Base-by-base conservation (phyloP, 1,140 invertebrate genomes). In the Anadara kagoshimensis region DNA sequence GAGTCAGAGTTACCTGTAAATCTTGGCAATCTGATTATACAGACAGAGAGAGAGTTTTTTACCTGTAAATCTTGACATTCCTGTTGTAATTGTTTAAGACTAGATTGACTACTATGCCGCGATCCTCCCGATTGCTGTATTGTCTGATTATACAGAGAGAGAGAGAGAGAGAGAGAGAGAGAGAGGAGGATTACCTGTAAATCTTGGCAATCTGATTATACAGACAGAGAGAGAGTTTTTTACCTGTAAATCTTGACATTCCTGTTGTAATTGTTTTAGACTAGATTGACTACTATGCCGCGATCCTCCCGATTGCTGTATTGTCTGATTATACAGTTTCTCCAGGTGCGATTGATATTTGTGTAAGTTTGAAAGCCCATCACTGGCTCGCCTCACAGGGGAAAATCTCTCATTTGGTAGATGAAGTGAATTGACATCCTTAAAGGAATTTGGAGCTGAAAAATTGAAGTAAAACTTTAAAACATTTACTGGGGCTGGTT, bases 361-460 rank as follows among this genome's bases (percentile, higher is more conserved):
- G 64, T 90, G 78, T 87, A 90, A 78, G 83, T 89, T 80, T 76
- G 91, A 78, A 86, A 92, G 92, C 43, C 93, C 94, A 90, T 97
- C 96, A 73, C 94, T 96, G 41, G 96, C 96, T 78, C 97, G 91
- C 53, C 97, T 91, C 16, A 97, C 96, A 0, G 95, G 96, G 72
- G 95, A 96, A 87, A 96, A 98, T 65, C 96, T 91, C 89, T 96
- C 95, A 47, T 91, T 91, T 70, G 92, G 91, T 57, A 89, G 89
- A 87, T 92, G 91, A 8, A 90, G 76, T 20, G 84, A 85, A 72
- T 88, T 90, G 1, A 89, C 77, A 62, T 64, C 92, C 92, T 83
- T 92, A 92, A 91, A 91, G 62, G 89, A 90, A 70, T 92, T 92
- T 49, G 91, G 89, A 59, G 89, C 91, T 91, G 18, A 0, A 64